phyloP scores from a whole-genome alignment of 2,113 vertebrate genomes.

The Colistium nudipinnis region DNA sequence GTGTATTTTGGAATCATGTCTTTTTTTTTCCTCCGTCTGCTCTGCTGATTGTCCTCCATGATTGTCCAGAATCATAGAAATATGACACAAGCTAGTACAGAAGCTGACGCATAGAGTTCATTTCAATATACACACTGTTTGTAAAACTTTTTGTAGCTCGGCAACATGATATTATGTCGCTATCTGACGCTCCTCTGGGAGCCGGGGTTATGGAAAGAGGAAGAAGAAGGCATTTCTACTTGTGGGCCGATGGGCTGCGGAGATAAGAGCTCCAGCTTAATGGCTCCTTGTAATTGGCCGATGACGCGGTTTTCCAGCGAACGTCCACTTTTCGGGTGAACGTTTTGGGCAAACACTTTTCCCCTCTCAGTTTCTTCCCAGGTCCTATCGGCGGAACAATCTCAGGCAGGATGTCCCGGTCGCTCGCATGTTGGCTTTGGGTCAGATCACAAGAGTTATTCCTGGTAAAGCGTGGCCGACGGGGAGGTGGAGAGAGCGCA shows the following conservation, averaged over 20 bases:
- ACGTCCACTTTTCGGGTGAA: no score
- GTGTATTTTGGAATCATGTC: background rate
- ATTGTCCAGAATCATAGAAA: background rate
- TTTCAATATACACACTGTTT: background rate
- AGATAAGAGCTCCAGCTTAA: conserved; percentile 38
- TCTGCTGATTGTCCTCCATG: background rate
- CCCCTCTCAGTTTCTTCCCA: conserved; percentile 8
- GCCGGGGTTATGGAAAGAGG: conserved; percentile 36
- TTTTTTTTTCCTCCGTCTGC: background rate
- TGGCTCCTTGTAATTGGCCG: conserved; percentile 52
- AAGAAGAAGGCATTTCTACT: conserved; percentile 35
- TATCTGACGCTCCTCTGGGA: conserved; percentile 31
- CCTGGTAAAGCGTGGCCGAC: conserved; percentile 42
- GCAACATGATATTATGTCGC: background rate
- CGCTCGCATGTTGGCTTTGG: conserved; percentile 52
- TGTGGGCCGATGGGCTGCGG: conserved; percentile 27
- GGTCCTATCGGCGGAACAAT: conserved; percentile 55
- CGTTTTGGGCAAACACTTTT: conserved; percentile 44
- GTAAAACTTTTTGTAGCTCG: background rate
- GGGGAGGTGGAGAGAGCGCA: conserved; percentile 33
- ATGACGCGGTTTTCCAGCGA: conserved; percentile 50
- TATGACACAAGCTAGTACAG: background rate
- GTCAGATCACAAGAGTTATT: conserved; percentile 69
- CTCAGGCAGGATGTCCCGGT: conserved; percentile 52
- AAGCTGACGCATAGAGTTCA: background rate